phyloP scores from a whole-genome alignment of 2,113 vertebrate genomes.

The Hippolais icterina region DNA sequence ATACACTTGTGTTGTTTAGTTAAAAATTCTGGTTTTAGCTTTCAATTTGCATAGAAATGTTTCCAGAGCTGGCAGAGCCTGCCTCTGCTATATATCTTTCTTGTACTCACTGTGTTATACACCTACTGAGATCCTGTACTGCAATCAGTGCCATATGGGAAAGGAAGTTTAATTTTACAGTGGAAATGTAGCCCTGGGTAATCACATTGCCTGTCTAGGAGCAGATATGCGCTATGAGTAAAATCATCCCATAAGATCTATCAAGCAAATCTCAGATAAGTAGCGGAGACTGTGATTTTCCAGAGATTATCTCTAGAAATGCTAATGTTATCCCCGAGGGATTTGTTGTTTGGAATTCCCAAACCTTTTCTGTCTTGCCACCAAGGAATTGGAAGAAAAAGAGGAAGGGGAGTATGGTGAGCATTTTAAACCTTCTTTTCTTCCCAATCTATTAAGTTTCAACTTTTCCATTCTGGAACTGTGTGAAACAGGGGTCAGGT shows the following conservation, averaged over 20 bases:
- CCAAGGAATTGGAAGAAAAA: neutral
- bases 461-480: neutral
- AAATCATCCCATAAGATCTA: neutral
- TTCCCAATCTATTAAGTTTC: neutral
- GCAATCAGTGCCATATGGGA: conserved; percentile 51
- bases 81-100: neutral
- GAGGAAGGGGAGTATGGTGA: accelerated
- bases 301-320: neutral
- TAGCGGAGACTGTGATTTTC: neutral
- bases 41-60: neutral
- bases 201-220: neutral
- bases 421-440: neutral
- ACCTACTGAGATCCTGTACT: conserved; percentile 34
- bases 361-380: neutral
- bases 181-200: neutral
- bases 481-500: neutral
- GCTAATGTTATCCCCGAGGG: neutral
- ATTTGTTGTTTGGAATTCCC: neutral
- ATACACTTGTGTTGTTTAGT: neutral
- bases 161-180: conserved; percentile 16
- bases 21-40: neutral
- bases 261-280: neutral
- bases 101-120: neutral
- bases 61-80: conserved; percentile 4
- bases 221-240: neutral